These are phyloP conservation scores for Gobiocypris rarus DNA, from an alignment of 2,113 vertebrate genomes.

Conservation along the genomic window DNA sequence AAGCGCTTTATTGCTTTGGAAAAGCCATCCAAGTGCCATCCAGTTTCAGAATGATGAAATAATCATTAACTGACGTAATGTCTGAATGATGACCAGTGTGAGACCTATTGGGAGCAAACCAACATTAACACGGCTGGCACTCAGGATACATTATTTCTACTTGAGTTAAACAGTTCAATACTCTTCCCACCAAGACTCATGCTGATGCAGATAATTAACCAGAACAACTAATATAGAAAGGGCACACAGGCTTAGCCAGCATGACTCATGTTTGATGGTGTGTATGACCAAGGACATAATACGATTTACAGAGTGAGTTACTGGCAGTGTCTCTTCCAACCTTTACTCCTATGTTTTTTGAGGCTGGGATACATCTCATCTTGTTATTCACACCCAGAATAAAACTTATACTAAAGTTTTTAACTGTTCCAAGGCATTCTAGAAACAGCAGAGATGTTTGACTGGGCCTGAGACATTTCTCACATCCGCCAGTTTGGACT, in stretches of 20 bases:
- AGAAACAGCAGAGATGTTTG: not conserved
- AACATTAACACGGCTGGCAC: not conserved
- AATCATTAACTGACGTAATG: conserved; percentile 18
- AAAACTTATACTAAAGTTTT: not conserved
- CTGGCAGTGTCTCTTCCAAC: not conserved
- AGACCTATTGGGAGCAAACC: conserved; percentile 18
- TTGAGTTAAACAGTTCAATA: conserved; percentile 48
- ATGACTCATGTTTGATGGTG: conserved; percentile 4
- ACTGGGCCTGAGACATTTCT: not conserved
- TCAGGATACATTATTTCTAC: conserved; percentile 4
- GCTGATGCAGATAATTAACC: conserved; percentile 14
- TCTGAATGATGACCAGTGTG: not conserved
- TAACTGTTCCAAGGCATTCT: not conserved
- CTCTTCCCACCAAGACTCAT: conserved; percentile 9
- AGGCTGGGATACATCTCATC: conserved; percentile 3
- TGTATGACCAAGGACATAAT: not conserved
- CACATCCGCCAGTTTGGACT: not conserved
- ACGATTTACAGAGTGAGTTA: not conserved
- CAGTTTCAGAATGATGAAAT: conserved; percentile 13
- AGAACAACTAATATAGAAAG: not conserved
- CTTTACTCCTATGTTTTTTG: not conserved
- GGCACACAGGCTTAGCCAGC: conserved; percentile 1
- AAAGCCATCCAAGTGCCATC: conserved; percentile 15
- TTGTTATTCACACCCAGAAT: not conserved
- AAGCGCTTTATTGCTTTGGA: conserved; percentile 13